phyloP scores from a whole-genome alignment of 2,888 invertebrate genomes.

The Notodonta dromedarius region DNA sequence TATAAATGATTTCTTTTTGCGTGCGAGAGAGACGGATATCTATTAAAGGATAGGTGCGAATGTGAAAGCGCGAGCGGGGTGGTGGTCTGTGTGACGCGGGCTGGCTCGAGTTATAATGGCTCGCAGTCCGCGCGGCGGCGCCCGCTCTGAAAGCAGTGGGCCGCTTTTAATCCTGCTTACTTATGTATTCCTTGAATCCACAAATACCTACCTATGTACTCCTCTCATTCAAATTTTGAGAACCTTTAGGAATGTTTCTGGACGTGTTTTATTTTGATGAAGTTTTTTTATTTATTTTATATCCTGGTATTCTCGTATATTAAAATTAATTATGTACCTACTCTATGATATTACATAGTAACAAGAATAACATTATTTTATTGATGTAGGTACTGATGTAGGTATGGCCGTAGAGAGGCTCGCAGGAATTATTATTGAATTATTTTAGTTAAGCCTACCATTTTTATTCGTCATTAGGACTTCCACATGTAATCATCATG shows the following conservation, averaged over 20 bases:
- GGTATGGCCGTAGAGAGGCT: no score
- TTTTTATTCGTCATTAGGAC: no score
- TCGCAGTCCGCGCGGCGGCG: constrained; percentile 48
- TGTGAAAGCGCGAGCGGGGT: constrained; percentile 48
- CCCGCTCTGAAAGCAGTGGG: constrained; percentile 56
- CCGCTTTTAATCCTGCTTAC: constrained; percentile 70
- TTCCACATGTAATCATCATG: no score
- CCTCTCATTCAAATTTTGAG: constrained; percentile 9
- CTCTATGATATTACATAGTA: no score
- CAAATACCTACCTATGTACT: constrained; percentile 35
- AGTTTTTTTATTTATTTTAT: background rate
- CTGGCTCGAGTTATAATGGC: constrained; percentile 51
- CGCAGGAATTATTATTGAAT: no score
- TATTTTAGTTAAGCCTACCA: no score
- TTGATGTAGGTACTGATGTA: no score
- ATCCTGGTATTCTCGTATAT: no score
- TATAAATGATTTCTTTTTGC: constrained; percentile 73
- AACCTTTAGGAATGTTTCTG: background rate
- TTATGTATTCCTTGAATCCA: constrained; percentile 51
- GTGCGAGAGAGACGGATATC: constrained; percentile 47
- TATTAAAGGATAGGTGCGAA: constrained; percentile 20
- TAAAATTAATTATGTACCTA: no score
- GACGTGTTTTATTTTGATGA: background rate
- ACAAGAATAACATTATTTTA: no score
- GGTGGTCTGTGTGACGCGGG: constrained; percentile 53